Evolutionary conservation across 2,888 invertebrate genomes (phyloP).

Genomic region (Callyntrura sp.): DNA sequence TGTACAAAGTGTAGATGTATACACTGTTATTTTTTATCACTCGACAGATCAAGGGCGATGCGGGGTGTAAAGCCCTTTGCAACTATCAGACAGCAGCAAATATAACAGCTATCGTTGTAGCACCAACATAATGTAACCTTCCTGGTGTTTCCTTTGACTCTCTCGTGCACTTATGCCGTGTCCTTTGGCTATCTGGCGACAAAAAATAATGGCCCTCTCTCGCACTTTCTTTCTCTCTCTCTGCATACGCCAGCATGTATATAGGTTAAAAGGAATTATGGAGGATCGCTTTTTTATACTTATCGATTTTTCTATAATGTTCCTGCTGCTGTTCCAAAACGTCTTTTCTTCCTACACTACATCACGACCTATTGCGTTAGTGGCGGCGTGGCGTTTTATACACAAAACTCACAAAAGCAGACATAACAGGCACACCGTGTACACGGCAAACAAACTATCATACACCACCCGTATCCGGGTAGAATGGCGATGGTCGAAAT

Average conservation of each 20-base stretch:
- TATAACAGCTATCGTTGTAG: too few relatives aligned
- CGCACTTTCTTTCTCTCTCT: background rate
- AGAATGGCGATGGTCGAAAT: too few relatives aligned
- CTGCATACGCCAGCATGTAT: constrained; percentile 55
- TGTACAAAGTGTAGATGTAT: constrained; percentile 19
- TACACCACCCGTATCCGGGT: too few relatives aligned
- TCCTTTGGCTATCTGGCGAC: constrained; percentile 75
- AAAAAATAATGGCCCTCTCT: constrained; percentile 74
- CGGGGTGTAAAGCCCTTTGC: constrained; percentile 75
- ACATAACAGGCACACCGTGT: background rate
- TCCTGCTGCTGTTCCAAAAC: too few relatives aligned
- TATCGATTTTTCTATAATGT: constrained; percentile 74
- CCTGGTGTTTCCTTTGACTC: constrained; percentile 62
- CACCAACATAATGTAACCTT: constrained; percentile 6
- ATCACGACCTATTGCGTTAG: too few relatives aligned
- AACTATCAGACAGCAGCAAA: constrained; percentile 56
- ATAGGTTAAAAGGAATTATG: constrained; percentile 76
- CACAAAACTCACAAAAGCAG: background rate
- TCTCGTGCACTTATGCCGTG: constrained; percentile 72
- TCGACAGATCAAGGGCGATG: constrained; percentile 78
- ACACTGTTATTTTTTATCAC: constrained; percentile 72
- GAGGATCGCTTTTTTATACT: constrained; percentile 74
- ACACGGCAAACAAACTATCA: too few relatives aligned
- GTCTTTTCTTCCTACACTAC: background rate
- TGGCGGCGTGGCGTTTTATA: background rate